Evolutionary conservation across 1,140 invertebrate genomes (phyloP), one percentile per base, ranked within the genome.

Genomic region (Neodiprion lecontei): DNA sequence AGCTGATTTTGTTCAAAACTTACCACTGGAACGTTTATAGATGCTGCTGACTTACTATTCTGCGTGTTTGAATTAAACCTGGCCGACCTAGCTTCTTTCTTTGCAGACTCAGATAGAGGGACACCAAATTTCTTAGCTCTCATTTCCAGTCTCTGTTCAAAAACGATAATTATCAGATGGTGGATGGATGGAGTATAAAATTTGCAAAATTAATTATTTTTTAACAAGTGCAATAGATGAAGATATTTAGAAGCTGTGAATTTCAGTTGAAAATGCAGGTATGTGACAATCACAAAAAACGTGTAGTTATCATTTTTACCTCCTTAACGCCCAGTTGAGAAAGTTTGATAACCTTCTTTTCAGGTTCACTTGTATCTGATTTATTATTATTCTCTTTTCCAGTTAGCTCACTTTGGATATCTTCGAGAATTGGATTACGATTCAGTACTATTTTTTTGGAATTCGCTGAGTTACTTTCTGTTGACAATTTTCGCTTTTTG

Each of bases 41-140:
- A 83, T 73, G 88, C 84, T 79, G 85, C 84, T 2, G 87, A 85
- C 69, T 80, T 84, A 53, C 75, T 79, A 76, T 84, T 85, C 74
- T 81, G 76, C 75, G 82, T 84, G 76, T 81, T 84, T n/a, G 82
- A 70, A 80, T 84, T 88, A 75, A 94, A 94, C 81, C 93, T 88
- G 74, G 91, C 91, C 75, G 92, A 91, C 79, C 93, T 90, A 2
- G 90, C 93, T 82, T 91, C 90, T 86, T 93, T 95, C 76, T 91
- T 91, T 70, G 92, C 90, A 72, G 88, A 79, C 66, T 92, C 88
- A 66, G 91, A 88, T 7, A 90, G 77, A 7, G 91, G 88, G n/a
- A 93, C 83, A 47, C 94, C 94, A 89, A 96, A 96, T 81, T 95
- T 92, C 81, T 95, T 95, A 3, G 94, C 94, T 79, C 94, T 90